Evolutionary conservation across 2,797 vertebrate genomes (phyloP).

Genomic region (Takifugu ocellatus): DNA sequence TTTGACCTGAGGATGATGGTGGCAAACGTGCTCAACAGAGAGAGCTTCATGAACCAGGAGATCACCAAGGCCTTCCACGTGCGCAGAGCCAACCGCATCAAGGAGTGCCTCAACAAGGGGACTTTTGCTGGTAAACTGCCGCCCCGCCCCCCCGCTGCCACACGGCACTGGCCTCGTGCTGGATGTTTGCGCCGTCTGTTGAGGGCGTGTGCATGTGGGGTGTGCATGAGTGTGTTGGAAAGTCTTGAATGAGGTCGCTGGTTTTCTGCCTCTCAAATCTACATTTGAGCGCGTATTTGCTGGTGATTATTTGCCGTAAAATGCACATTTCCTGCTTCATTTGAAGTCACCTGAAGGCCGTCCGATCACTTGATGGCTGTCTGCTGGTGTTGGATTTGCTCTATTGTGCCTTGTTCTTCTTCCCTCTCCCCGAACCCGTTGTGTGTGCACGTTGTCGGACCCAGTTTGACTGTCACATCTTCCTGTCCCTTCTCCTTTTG

Average conservation of each 20-base stretch:
- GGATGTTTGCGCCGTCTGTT: too few species aligned
- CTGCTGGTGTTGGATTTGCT: slow-evolving; percentile 8
- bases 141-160: slow-evolving; percentile 9
- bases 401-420: slow-evolving; percentile 24
- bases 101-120: slow-evolving; percentile 86
- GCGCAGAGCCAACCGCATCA: slow-evolving; percentile 89
- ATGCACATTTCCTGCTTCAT: slow-evolving; percentile 35
- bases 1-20: slow-evolving; percentile 95
- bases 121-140: slow-evolving; percentile 82
- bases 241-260: slow-evolving; percentile 8
- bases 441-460: slow-evolving; percentile 26
- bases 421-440: slow-evolving; percentile 32
- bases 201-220: slow-evolving; percentile 5
- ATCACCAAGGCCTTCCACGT: slow-evolving; percentile 94
- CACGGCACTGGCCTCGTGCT: background rate
- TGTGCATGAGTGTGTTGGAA: background rate
- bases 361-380: slow-evolving; percentile 32
- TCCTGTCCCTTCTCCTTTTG: too few species aligned
- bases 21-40: slow-evolving; percentile 88
- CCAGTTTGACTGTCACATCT: too few species aligned
- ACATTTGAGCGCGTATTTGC: slow-evolving; percentile 46
- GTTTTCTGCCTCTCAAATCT: slow-evolving; percentile 50
- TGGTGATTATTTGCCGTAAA: slow-evolving; percentile 24
- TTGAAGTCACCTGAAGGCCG: slow-evolving; percentile 28
- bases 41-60: slow-evolving; percentile 95